These are phyloP conservation scores for Phasianus colchicus DNA, from an alignment of 2,113 vertebrate species.

Conservation along the genomic window DNA sequence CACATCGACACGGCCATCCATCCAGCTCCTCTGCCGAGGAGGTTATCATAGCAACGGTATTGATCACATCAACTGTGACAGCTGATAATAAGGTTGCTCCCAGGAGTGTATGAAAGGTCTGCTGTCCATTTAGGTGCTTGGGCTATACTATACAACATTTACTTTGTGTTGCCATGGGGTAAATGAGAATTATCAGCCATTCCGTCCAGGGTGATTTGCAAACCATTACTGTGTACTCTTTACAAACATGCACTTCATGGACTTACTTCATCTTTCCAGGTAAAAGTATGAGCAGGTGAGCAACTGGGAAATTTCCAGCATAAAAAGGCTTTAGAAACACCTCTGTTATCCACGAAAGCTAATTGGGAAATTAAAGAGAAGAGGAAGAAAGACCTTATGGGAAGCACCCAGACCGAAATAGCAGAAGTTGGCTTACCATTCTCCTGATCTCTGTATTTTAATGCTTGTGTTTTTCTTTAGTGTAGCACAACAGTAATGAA, in stretches of 20 bases:
- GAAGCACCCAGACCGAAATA: neutral
- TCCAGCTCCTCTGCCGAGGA: neutral
- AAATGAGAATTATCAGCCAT: neutral
- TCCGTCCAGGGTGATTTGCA: neutral
- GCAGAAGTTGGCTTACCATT: conserved; percentile 7
- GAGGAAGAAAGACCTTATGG: conserved; percentile 48
- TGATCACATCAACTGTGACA: neutral
- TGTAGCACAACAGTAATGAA: conserved; percentile 48
- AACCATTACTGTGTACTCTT: neutral
- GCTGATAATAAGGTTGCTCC: neutral
- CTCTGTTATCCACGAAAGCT: conserved; percentile 57
- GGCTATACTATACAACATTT: neutral
- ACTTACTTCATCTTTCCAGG: neutral
- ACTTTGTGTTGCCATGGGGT: neutral
- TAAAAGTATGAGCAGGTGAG: neutral
- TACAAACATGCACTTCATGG: neutral
- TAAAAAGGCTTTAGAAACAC: conserved; percentile 32
- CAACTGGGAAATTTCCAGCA: neutral
- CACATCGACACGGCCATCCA: neutral
- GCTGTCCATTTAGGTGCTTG: neutral
- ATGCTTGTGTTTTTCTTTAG: conserved; percentile 10
- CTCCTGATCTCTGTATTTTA: conserved; percentile 66
- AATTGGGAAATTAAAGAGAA: conserved; percentile 53
- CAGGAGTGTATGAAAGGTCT: neutral
- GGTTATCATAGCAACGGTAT: neutral